Percentiles rank a stretch among this genome's conserved stretches.
Evolutionary conservation across 1,140 invertebrate species (phyloP).

Genomic region (Trachymyrmex septentrionalis): DNA sequence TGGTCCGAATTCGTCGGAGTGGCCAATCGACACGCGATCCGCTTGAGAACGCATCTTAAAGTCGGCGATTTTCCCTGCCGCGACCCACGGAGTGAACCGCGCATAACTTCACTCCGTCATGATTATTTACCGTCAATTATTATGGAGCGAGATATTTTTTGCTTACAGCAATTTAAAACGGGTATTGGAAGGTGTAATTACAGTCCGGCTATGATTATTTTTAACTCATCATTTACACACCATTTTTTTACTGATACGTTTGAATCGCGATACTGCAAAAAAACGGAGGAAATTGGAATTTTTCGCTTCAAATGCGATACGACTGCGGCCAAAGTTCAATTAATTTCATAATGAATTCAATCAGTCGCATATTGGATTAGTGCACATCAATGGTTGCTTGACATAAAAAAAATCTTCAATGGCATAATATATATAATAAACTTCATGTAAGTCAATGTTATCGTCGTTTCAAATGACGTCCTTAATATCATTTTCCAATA

Average conservation of each 20-base stretch:
- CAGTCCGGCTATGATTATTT: neutral
- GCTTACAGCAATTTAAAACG: neutral
- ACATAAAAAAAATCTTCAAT: too few species aligned
- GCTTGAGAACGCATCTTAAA: slow-evolving; percentile 15
- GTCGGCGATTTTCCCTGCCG: neutral
- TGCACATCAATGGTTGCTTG: too few species aligned
- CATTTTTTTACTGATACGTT: neutral
- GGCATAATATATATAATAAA: too few species aligned
- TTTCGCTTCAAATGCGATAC: neutral
- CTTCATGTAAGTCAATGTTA: too few species aligned
- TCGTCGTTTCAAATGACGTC: too few species aligned
- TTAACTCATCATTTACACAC: neutral
- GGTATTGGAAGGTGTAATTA: neutral
- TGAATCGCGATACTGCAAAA: neutral
- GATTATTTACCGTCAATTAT: neutral
- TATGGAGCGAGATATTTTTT: neutral
- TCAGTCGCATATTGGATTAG: too few species aligned
- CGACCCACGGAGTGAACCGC: neutral
- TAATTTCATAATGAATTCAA: too few species aligned
- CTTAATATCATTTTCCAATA: too few species aligned
- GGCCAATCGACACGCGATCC: neutral
- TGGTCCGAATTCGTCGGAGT: neutral
- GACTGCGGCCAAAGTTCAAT: too few species aligned
- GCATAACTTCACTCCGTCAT: neutral
- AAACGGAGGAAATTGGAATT: neutral